phyloP scores from a whole-genome alignment of 2,888 invertebrate genomes.

The Arenicola marina region DNA sequence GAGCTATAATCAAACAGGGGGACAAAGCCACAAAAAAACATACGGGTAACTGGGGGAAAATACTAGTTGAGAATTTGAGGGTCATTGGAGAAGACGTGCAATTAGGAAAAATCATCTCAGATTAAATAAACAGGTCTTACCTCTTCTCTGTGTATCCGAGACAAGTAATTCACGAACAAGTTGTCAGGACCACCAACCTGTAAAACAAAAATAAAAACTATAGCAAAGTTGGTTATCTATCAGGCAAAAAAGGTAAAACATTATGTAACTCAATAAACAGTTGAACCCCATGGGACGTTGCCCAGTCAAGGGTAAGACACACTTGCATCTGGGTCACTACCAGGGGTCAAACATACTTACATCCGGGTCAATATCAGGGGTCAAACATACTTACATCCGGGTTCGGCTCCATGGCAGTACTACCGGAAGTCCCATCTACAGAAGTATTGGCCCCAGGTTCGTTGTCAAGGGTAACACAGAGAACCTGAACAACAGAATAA shows the following conservation, averaged over 20 bases:
- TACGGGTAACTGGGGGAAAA: no score
- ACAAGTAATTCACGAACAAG: slow-evolving; percentile 96
- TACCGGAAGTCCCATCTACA: slow-evolving; percentile 50
- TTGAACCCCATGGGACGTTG: no score
- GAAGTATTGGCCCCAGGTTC: slow-evolving; percentile 65
- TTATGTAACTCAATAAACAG: no score
- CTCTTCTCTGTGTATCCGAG: slow-evolving; percentile 98
- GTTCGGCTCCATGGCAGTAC: slow-evolving; percentile 44
- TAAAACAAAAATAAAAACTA: slow-evolving; percentile 20
- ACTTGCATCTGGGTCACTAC: no score
- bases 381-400: slow-evolving; percentile 11
- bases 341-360: background rate
- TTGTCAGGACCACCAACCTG: slow-evolving; percentile 75
- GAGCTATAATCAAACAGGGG: no score
- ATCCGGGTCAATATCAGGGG: background rate
- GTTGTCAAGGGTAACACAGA: slow-evolving; percentile 95
- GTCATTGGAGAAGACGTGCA: background rate
- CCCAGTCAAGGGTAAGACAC: no score
- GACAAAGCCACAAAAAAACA: no score
- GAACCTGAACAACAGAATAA: no score
- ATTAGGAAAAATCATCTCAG: background rate
- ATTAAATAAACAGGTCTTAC: slow-evolving; percentile 42
- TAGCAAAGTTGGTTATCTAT: no score
- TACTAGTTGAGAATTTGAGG: no score
- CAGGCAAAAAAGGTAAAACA: no score